A percentile compares a stretch with the other conserved stretches of the same genome.
Evolutionary conservation across 1,140 invertebrate species (phyloP).

Genomic region (Galleria mellonella): DNA sequence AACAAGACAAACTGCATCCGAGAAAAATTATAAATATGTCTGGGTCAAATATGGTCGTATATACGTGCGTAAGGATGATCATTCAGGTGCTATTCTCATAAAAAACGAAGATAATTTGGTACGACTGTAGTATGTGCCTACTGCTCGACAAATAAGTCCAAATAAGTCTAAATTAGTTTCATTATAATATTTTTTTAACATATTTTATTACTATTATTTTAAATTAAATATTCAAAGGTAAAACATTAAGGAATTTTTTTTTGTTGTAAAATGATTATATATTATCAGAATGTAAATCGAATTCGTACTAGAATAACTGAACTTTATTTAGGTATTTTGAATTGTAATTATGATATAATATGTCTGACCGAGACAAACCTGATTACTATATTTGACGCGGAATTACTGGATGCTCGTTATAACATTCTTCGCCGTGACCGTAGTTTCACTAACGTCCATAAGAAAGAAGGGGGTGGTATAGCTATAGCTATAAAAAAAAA

Average conservation of each 20-base stretch:
- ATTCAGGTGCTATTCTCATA: background rate
- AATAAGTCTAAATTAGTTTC: background rate
- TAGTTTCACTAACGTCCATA: slow-evolving; percentile 1
- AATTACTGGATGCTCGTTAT: slow-evolving; percentile 13
- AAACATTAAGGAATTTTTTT: background rate
- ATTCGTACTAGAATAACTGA: slow-evolving; percentile 13
- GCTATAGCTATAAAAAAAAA: slow-evolving; percentile 5
- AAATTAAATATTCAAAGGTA: background rate
- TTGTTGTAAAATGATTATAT: slow-evolving; percentile 2
- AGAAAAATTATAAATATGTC: slow-evolving; percentile 1
- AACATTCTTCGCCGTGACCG: slow-evolving; percentile 15
- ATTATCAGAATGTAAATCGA: slow-evolving; percentile 20
- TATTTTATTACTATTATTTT: background rate
- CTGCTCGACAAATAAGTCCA: background rate
- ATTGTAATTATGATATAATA: slow-evolving; percentile 15
- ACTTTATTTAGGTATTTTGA: slow-evolving; percentile 13
- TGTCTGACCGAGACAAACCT: slow-evolving; percentile 19
- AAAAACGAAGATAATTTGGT: background rate
- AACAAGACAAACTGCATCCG: background rate
- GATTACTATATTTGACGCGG: slow-evolving; percentile 8
- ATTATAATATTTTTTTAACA: too few relatives aligned
- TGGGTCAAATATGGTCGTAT: background rate
- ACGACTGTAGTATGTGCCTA: too few relatives aligned
- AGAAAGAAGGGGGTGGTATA: slow-evolving; percentile 13
- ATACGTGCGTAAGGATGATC: background rate